These are phyloP conservation scores for Ploceus nigricollis DNA, from an alignment of 2,113 vertebrate species.

Conservation along the genomic window DNA sequence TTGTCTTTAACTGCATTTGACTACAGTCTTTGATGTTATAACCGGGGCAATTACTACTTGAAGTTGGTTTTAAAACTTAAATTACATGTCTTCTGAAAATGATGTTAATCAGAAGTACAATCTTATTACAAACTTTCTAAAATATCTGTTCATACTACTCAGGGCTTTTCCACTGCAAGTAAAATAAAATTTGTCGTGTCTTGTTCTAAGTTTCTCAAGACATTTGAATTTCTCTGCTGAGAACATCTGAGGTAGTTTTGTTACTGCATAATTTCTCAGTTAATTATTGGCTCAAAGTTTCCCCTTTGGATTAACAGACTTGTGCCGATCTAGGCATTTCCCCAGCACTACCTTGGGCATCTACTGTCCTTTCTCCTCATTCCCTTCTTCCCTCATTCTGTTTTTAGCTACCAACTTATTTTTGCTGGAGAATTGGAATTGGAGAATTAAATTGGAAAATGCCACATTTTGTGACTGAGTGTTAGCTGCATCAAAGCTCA, in stretches of 20 bases:
- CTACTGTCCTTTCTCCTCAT: not conserved
- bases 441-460: not conserved
- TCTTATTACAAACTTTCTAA: not conserved
- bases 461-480: not conserved
- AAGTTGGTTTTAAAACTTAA: not conserved
- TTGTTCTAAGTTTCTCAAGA: not conserved
- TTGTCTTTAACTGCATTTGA: not conserved
- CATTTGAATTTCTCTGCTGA: not conserved
- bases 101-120: not conserved
- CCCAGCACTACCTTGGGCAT: not conserved
- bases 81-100: not conserved
- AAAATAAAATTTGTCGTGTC: not conserved
- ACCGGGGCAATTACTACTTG: not conserved
- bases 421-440: not conserved
- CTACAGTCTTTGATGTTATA: not conserved
- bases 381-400: not conserved
- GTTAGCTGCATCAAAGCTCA: not conserved
- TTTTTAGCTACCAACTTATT: not conserved
- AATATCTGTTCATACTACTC: not conserved
- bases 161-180: not conserved
- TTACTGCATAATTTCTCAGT: not conserved
- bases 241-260: not conserved
- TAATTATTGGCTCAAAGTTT: not conserved
- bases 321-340: not conserved
- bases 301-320: not conserved